phyloP scores from a whole-genome alignment of 2,888 invertebrate genomes.

The Chymomyza caudatula region DNA sequence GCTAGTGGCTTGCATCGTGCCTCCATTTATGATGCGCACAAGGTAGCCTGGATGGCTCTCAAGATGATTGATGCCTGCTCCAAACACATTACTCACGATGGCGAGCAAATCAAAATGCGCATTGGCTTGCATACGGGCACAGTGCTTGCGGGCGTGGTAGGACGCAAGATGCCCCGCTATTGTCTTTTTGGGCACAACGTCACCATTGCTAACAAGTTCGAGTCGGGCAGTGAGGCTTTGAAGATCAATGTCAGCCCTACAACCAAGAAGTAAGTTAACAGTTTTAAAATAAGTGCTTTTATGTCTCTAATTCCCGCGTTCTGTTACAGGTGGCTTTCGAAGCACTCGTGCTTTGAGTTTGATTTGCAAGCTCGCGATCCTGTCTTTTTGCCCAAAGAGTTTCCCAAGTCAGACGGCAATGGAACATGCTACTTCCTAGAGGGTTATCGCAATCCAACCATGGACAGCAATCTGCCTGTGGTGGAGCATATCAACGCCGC shows the following conservation, averaged over 20 bases:
- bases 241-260: constrained; percentile 96
- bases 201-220: constrained; percentile 96
- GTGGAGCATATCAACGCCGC: constrained; percentile 76
- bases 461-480: constrained; percentile 81
- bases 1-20: constrained; percentile 94
- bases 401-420: constrained; percentile 84
- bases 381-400: constrained; percentile 90
- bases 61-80: constrained; percentile 95
- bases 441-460: constrained; percentile 85
- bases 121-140: constrained; percentile 96
- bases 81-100: constrained; percentile 92
- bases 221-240: constrained; percentile 93
- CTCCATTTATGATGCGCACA: constrained; percentile 92
- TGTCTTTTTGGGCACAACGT: constrained; percentile 97
- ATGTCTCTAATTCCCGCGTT: not conserved
- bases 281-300: not conserved
- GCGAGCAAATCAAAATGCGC: constrained; percentile 94
- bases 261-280: constrained; percentile 88
- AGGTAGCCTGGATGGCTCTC: constrained; percentile 97
- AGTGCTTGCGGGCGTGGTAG: constrained; percentile 95
- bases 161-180: constrained; percentile 89
- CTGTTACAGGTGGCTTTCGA: constrained; percentile 84
- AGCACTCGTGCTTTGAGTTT: constrained; percentile 85
- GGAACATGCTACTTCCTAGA: constrained; percentile 93
- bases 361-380: constrained; percentile 86